Base-by-base conservation (phyloP, 2,888 invertebrate genomes). In the Agriopis marginaria region DNA sequence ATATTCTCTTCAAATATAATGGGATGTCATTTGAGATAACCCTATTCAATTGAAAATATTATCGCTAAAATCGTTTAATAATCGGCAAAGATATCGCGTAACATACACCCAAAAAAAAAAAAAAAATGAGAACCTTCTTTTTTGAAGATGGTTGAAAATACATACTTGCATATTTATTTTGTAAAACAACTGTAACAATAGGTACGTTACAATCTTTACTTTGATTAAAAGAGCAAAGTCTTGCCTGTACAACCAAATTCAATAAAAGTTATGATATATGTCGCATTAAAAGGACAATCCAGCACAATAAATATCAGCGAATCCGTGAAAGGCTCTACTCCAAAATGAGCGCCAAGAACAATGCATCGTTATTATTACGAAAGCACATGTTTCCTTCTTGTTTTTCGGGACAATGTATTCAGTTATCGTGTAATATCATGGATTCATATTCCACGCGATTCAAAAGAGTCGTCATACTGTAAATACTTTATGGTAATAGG, bases 401-500 rank as follows among this genome's bases (percentile, higher is more conserved):
- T 82, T 82, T 82, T 82, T 79, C 82, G 66, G 72, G 70, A 83
- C 86, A 88, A 88, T 87, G 83, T 87, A 62, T 89, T 87, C 89
- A 66, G 84, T 84, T 85, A 85, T 89, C 89, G 86, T 90, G 89
- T 89, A 81, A 81, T 82, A 85, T 69, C 85, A 81, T 84, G 88
- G 85, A 90, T 92, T 89, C 89, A 89, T 92, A 92, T 91, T 88
- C 91, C 88, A 87, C 86, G 87, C 86, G 82, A 84, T 86, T 84
- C 88, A 87, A 92, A 89, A 90, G 89, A 91, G 89, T 88, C 86
- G 85, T 92, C 90, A 90, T 91, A 89, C 88, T 84, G 88, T 89
- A 89, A 81, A 81, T 70, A 72, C 87, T 86, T 87, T 91, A 92
- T 92, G 91, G 87, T 92, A 93, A 92, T 90, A 88, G 86, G 80